These are phyloP conservation scores for Melospiza georgiana DNA, from an alignment of 2,113 vertebrate species.

Conservation along the genomic window DNA sequence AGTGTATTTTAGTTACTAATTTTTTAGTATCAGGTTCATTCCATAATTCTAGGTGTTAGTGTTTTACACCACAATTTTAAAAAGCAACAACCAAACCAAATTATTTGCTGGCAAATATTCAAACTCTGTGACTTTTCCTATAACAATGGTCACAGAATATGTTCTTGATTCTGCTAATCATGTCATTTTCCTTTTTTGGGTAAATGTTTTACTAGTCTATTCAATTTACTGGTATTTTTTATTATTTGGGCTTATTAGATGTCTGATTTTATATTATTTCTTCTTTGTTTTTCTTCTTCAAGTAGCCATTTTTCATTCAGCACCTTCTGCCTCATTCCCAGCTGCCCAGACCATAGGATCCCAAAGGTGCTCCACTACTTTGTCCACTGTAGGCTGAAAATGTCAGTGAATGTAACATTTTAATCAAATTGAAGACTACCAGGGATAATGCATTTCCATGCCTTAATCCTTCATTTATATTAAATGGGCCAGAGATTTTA, in stretches of 20 bases:
- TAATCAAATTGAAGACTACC: neutral
- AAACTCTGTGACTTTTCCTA: neutral
- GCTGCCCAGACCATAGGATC: neutral
- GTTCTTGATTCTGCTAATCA: neutral
- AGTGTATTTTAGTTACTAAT: neutral
- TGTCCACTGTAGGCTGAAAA: neutral
- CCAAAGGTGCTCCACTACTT: neutral
- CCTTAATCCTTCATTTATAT: neutral
- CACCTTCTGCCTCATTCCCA: neutral
- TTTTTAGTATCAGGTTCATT: neutral
- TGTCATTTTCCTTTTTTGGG: neutral
- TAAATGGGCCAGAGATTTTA: neutral
- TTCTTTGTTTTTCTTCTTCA: neutral
- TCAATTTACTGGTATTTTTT: neutral
- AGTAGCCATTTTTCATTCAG: neutral
- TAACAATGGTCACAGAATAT: neutral
- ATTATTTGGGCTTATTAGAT: neutral
- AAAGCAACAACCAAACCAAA: neutral
- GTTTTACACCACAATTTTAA: neutral
- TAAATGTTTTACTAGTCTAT: neutral
- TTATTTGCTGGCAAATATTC: neutral
- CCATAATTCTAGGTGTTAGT: neutral
- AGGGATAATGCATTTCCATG: neutral
- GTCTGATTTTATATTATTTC: neutral
- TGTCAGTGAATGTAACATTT: neutral